Percentiles rank a stretch among this genome's conserved stretches.
Conservation (phyloP, 1,140 invertebrate species). For the Drosophila pachea region DNA sequence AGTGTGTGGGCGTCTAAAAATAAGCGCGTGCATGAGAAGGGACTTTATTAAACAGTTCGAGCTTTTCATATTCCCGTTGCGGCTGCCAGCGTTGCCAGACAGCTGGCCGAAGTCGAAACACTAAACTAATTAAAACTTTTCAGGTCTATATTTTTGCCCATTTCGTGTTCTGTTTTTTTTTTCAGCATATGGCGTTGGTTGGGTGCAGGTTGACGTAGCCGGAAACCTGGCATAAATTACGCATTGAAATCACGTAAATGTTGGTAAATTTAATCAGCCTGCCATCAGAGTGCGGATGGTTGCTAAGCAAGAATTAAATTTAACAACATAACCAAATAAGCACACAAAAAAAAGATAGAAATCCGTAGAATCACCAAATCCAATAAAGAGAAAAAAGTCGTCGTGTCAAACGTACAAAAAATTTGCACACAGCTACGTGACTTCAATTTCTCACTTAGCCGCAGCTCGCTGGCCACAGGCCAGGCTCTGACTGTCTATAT, state of each 20-base stretch:
- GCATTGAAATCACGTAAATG: conserved; percentile 76
- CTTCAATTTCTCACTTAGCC: conserved; percentile 66
- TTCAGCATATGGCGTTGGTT: conserved; percentile 45
- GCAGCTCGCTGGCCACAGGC: conserved; percentile 24
- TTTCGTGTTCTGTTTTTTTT: not conserved
- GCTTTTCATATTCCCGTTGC: conserved; percentile 18
- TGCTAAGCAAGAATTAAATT: conserved; percentile 73
- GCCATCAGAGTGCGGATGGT: conserved; percentile 57
- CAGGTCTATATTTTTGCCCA: not conserved
- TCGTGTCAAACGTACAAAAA: conserved; percentile 54
- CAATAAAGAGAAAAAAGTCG: conserved; percentile 35
- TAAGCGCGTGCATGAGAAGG: conserved; percentile 7
- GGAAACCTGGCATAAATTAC: conserved; percentile 63
- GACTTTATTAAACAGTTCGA: not conserved
- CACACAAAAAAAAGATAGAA: conserved; percentile 13
- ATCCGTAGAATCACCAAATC: conserved; percentile 3
- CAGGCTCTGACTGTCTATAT: no score
- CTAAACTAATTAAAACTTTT: conserved; percentile 75
- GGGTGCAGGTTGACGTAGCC: conserved; percentile 4
- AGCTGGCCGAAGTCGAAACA: conserved; percentile 33
- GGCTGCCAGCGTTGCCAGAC: conserved; percentile 4
- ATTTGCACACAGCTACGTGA: conserved; percentile 74
- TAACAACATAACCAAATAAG: conserved; percentile 74
- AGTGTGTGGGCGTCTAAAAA: conserved; percentile 31
- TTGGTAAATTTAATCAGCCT: conserved; percentile 69